Evolutionary conservation across 2,113 vertebrate species (phyloP).

Genomic region (Calidris pygmaea): DNA sequence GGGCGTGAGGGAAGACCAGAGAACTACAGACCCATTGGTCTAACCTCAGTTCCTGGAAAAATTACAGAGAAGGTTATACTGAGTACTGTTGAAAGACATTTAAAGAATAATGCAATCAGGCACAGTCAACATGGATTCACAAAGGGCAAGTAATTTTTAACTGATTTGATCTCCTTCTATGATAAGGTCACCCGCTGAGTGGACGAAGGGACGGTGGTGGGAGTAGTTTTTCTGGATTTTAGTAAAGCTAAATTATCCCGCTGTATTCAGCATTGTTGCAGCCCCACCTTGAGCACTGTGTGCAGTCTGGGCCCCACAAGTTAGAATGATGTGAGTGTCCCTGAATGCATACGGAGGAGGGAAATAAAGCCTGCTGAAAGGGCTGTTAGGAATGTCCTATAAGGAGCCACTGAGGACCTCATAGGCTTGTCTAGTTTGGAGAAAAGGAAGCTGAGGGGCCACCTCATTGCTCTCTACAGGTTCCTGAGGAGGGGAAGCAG

Average conservation of each 20-base stretch:
- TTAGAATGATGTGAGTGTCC: neutral
- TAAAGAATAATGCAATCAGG: neutral
- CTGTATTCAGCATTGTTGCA: neutral
- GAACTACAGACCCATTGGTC: neutral
- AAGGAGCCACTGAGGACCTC: neutral
- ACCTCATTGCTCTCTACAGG: neutral
- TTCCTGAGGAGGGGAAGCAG: neutral
- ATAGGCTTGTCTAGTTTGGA: neutral
- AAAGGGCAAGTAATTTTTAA: neutral
- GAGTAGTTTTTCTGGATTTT: neutral
- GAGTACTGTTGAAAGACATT: neutral
- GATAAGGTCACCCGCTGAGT: neutral
- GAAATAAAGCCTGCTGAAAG: neutral
- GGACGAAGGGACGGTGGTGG: neutral
- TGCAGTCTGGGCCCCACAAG: neutral
- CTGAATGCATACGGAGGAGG: neutral
- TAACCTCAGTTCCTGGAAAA: neutral
- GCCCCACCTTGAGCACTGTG: too few relatives aligned
- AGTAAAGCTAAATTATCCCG: neutral
- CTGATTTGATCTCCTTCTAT: neutral
- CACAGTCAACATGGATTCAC: neutral
- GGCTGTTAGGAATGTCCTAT: neutral
- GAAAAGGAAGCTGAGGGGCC: neutral
- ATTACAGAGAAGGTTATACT: neutral
- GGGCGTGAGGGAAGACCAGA: neutral